A percentile compares a stretch with the other conserved stretches of the same genome.
phyloP scores from a whole-genome alignment of 2,797 vertebrate genomes.

The Acanthiza pusilla region DNA sequence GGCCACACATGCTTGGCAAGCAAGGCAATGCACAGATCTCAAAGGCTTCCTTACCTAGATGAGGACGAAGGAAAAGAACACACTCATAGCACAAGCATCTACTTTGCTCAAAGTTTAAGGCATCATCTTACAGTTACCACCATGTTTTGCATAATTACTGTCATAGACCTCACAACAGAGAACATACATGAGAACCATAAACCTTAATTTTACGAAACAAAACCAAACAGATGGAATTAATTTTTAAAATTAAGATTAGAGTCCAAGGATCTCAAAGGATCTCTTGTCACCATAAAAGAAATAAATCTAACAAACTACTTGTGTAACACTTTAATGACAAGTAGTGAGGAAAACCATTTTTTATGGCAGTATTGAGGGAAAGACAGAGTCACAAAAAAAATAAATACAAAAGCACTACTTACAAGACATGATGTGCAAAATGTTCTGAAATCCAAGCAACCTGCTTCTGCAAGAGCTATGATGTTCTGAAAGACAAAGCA shows the following conservation, averaged over 20 bases:
- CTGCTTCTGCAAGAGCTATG: conserved; percentile 88
- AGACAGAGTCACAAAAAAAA: not conserved
- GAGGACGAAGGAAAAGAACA: not conserved
- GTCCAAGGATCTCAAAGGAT: not conserved
- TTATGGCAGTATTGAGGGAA: not conserved
- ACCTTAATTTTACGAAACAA: not conserved
- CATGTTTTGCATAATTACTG: not conserved
- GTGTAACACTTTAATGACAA: not conserved
- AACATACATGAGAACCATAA: not conserved
- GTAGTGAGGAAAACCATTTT: not conserved
- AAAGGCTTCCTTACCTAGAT: conserved; percentile 88
- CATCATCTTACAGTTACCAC: not conserved
- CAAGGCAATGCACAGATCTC: conserved; percentile 85
- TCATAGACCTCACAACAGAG: not conserved
- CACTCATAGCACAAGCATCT: not conserved
- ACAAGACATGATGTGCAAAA: conserved; percentile 96
- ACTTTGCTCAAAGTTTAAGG: not conserved
- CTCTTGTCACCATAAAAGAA: not conserved
- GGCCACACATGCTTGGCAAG: conserved; percentile 87
- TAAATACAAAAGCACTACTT: conserved; percentile 54
- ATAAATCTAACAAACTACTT: not conserved
- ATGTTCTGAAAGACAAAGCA: conserved; percentile 82
- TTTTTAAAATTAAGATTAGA: not conserved
- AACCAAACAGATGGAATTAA: too few species aligned
- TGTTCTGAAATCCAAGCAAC: conserved; percentile 87